phyloP scores from a whole-genome alignment of 1,140 invertebrate species.

The Andrena cerasifolii region DNA sequence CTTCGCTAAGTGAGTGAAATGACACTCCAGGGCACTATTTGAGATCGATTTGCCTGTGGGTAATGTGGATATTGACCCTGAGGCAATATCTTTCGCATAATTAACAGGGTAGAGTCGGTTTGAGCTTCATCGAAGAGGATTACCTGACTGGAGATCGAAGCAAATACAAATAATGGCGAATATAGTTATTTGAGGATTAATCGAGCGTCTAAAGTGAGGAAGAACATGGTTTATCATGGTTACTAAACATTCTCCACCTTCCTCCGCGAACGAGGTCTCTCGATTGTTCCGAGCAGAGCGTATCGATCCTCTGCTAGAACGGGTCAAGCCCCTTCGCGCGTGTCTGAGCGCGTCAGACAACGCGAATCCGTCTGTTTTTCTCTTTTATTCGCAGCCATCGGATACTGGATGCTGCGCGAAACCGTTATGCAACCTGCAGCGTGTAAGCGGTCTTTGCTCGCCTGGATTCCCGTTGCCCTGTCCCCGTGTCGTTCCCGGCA shows the following conservation, averaged over 20 bases:
- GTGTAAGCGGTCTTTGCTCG: constrained; percentile 57
- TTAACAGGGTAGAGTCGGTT: too few relatives aligned
- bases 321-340: constrained; percentile 18
- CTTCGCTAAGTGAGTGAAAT: too few relatives aligned
- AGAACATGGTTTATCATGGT: too few relatives aligned
- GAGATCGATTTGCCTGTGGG: too few relatives aligned
- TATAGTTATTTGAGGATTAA: too few relatives aligned
- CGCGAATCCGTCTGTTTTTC: constrained; percentile 19
- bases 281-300: not conserved
- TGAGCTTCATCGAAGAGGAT: too few relatives aligned
- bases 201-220: too few relatives aligned
- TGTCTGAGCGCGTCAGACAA: not conserved
- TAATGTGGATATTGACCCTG: too few relatives aligned
- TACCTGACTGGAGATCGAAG: too few relatives aligned
- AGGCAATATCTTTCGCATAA: too few relatives aligned
- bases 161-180: too few relatives aligned
- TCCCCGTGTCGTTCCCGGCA: constrained; percentile 45
- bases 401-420: constrained; percentile 63
- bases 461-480: constrained; percentile 60
- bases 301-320: not conserved
- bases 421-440: constrained; percentile 68
- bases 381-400: constrained; percentile 32
- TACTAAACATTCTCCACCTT: not conserved
- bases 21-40: too few relatives aligned
- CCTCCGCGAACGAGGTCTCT: not conserved